Percentiles rank a stretch among this genome's conserved stretches.
Evolutionary conservation across 2,888 invertebrate genomes (phyloP).

Genomic region (Drosophila mayaguana): DNA sequence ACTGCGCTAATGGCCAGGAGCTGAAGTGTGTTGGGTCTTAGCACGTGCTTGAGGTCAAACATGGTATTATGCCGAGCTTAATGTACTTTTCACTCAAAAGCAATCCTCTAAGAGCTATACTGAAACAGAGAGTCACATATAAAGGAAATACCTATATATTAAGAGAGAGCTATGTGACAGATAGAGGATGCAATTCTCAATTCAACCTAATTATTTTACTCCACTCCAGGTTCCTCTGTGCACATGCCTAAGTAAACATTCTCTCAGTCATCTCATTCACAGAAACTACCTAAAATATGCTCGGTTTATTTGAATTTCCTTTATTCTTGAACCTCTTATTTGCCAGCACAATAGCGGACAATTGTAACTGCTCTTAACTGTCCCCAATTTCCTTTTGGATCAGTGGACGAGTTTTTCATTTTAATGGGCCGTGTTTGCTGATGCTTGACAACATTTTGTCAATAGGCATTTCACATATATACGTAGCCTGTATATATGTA

Average conservation of each 20-base stretch:
- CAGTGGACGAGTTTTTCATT: conserved; percentile 12
- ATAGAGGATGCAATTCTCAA: background rate
- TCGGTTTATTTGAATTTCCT: conserved; percentile 1
- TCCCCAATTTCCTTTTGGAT: conserved; percentile 17
- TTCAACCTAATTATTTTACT: background rate
- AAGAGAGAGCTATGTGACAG: background rate
- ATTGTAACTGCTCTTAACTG: conserved; percentile 14
- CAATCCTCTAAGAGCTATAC: background rate
- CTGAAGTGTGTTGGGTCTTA: background rate
- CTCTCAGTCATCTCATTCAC: background rate
- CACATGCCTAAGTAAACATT: background rate
- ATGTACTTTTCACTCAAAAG: conserved; percentile 1
- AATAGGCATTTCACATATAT: conserved; percentile 16
- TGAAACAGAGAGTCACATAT: background rate
- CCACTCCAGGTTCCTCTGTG: background rate
- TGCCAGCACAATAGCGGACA: conserved; percentile 3
- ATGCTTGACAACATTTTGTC: conserved; percentile 31
- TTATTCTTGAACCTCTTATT: background rate
- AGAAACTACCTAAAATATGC: background rate
- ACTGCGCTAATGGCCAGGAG: conserved; percentile 35
- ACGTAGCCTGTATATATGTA: conserved; percentile 1
- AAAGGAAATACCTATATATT: background rate
- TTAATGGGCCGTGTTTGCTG: conserved; percentile 32
- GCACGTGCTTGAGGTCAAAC: conserved; percentile 20
- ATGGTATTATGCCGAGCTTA: conserved; percentile 2